Evolutionary conservation across 92 coral and sea anemone species (phyloP), one percentile per base, ranked within the genome.

Genomic region (Palythoa caribaeorum): DNA sequence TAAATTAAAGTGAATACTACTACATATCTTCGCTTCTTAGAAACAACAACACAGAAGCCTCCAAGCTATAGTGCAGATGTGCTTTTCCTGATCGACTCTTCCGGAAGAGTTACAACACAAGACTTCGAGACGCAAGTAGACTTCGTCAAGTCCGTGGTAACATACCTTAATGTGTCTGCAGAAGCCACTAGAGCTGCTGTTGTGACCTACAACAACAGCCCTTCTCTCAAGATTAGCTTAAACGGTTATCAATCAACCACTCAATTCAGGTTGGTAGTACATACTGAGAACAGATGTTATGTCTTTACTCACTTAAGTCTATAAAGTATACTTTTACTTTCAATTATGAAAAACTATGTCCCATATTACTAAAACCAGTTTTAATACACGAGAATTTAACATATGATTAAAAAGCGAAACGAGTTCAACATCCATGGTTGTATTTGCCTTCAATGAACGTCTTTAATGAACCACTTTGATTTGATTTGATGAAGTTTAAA

Each of bases 61-160:
- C 78, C 83, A 21, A 84, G 84, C 1, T 84, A 88, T 62, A 80
- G 70, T 17, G 89, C 94, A 17, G 94, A 95, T 28, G 92, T 85
- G 10, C 85, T 95, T 90, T 95, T 95, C 94, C 89, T 96, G 16
- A 87, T 97, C 20, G 99, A 97, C 68, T 91, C 97, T 10, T 97
- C 99, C 11, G 77, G 78, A 62, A 90, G 79, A 71, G 77, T 96
- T 19, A 87, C 92, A 48, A 62, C 87, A 50, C 83, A 75, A 36
- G 94, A 97, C 90, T 95, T 92, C 69, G 83, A 89, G 44, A 80
- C 93, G 60, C 96, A 92, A 73, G 87, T 84, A 16, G 92, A 84
- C 79, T 94, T 95, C 80, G 86, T 97, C 50, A 87, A 89, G 53
- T 86, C 87, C 3, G 73, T 95, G 39, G 91, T 95, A 9, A 88